A percentile compares a stretch with the other conserved stretches of the same genome.
Evolutionary conservation across 2,797 vertebrate species (phyloP).

Genomic region (Tragopan temminckii): DNA sequence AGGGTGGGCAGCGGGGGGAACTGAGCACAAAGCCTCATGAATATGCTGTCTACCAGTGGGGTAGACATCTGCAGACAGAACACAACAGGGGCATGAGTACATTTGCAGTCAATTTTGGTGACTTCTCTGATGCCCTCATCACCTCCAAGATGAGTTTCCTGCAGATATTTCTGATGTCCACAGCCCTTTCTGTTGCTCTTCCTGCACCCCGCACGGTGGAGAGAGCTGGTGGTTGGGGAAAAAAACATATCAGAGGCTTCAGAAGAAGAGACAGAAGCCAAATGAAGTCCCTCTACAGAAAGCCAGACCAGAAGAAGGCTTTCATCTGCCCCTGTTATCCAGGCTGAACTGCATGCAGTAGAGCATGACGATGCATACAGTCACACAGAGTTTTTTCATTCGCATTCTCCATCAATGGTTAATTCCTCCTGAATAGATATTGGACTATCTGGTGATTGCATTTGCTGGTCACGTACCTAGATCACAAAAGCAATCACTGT

Average conservation of each 20-base stretch:
- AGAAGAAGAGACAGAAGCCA: not conserved
- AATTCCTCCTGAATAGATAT: slow-evolving; percentile 50
- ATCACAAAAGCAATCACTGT: slow-evolving; percentile 51
- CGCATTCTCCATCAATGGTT: slow-evolving; percentile 36
- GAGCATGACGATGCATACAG: not conserved
- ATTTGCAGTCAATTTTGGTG: not conserved
- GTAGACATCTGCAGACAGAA: not conserved
- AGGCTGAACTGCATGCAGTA: not conserved
- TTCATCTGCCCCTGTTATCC: not conserved
- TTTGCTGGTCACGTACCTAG: slow-evolving; percentile 40
- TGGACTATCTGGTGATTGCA: not conserved
- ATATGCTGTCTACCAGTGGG: not conserved
- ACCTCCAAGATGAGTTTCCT: not conserved
- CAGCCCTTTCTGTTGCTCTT: not conserved
- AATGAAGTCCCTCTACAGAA: not conserved
- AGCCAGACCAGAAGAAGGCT: not conserved
- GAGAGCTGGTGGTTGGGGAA: not conserved
- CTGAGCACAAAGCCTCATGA: rapidly evolving
- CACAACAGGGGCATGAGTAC: not conserved
- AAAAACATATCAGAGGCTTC: not conserved
- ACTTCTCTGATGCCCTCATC: not conserved
- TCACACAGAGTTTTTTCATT: not conserved
- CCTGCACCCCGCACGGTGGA: not conserved
- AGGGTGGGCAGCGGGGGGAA: not conserved
- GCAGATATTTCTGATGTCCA: not conserved